Base-by-base conservation (phyloP, 2,888 invertebrate genomes). In the Timandra comae region DNA sequence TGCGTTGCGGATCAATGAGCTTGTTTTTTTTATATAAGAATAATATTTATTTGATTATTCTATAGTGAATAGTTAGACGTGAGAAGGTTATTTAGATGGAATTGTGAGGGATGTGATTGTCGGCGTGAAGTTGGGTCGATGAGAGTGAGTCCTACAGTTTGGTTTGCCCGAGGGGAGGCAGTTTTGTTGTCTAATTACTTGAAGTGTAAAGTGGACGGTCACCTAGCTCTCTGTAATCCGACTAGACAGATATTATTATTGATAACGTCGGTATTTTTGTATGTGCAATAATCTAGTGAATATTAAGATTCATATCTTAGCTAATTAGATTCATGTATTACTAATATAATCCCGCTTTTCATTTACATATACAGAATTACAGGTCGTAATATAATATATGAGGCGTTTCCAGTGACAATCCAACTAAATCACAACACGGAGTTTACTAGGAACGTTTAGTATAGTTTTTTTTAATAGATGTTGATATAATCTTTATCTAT, bases 401-500 rank as follows among this genome's bases (percentile, higher is more conserved):
- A 58, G 55, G 52, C 53, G 53, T 56, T 52, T 57, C 36, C 29
- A 53, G 52, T 52, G 43, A 49, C 39, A 49, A 38, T 30, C 9
- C 32, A 33, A 35, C n/a, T 12, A 30, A 34, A 30, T 20, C 22
- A 23, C 20, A 29, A 30, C 24, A 12, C 12, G 13, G 24, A 44
- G 35, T 49, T 43, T 40, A 49, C 54, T 50, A 32, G 62, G 57
- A 58, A 56, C 51, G 54, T 53, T 36, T 40, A 41, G 35, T 46
- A 47, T 46, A 57, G 45, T 52, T 58, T 56, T 61, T 62, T 63
- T 63, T 56, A 66, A 72, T 81, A 81, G 77, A 76, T 77, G 77
- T 79, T 68, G 78, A 79, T 77, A 71, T 78, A 79, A 81, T 80
- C 78, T 75, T 76, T 79, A 75, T 82, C 79, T 85, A 78, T 72